Base-by-base conservation (phyloP, 2,797 vertebrate genomes). In the Cyclura pinguis region DNA sequence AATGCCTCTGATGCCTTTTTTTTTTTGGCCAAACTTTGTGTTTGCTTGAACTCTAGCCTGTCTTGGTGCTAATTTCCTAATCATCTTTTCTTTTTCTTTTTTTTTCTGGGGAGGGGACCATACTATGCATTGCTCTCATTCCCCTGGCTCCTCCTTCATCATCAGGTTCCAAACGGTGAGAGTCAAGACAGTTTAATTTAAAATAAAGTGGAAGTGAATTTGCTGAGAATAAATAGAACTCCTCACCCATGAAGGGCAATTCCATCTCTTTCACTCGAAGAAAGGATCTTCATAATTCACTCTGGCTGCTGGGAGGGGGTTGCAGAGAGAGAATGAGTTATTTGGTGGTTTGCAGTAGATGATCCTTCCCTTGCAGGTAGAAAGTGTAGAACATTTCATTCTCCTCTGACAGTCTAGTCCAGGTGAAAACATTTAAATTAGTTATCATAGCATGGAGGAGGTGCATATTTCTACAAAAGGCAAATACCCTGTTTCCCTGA, bases 191-290 rank as follows among this genome's bases (percentile, higher is more conserved):
- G 6, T 92, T 92, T 72, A 0, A 55, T 52, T 52, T 88, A 52
- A 20, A 78, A 83, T 0, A 42, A 95, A 3, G 90, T 57, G 24
- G 59, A 88, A 92, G 3, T 27, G 80, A 85, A 92, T 92, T 93
- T 22, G 3, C 32, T 7, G 14, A 74, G 91, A 84, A 87, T 20
- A 86, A 94, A n/a, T 50, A 29, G 35, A 32, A 62, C 55, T 77
- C 62, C 85, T 90, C 74, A 80, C n/a, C 91, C 3, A 0, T 6
- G 84, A 69, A 35, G 42, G 78, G 18, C 52, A 87, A 82, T 67
- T 20, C 82, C 64, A 18, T 64, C 84, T 86, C 87, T 69, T 80
- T 72, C 64, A 8, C 13, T 42, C 32, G 59, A 57, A 73, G 91
- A 57, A 94, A 85, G 86, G 72, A 80, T 50, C 27, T 93, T 62